Percentiles rank a stretch among this genome's conserved stretches.
These are phyloP conservation scores for Tolypeutes matacus DNA, from an alignment of 2,797 vertebrate species.

Conservation along the genomic window DNA sequence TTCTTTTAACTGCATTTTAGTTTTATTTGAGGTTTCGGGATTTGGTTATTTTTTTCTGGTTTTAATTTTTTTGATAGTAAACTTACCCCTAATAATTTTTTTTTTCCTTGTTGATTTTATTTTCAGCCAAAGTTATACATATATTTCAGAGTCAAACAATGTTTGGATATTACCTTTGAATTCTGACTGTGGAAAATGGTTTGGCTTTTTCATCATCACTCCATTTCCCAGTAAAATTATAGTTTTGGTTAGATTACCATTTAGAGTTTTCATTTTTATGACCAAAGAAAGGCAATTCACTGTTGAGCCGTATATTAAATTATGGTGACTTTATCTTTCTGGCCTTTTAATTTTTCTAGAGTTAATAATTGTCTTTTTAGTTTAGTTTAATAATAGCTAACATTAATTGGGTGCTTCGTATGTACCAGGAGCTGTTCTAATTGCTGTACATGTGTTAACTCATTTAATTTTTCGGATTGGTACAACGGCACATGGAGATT, in stretches of 20 bases:
- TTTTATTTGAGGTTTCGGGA: not conserved
- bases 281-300: too few species aligned
- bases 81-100: not conserved
- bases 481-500: not conserved
- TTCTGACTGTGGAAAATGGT: too few species aligned
- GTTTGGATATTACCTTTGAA: not conserved
- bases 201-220: too few species aligned
- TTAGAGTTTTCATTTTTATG: too few species aligned
- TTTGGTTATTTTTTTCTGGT: slow-evolving; percentile 28
- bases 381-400: slow-evolving; percentile 9
- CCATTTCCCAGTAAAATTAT: too few species aligned
- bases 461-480: not conserved
- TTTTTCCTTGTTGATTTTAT: not conserved
- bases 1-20: slow-evolving; percentile 24
- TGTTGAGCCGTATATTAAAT: too few species aligned
- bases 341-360: slow-evolving; percentile 19
- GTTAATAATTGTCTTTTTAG: slow-evolving; percentile 11
- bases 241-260: too few species aligned
- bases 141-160: not conserved
- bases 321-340: slow-evolving; percentile 33
- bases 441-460: too few species aligned
- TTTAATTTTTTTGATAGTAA: slow-evolving; percentile 13
- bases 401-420: too few species aligned
- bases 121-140: slow-evolving; percentile 16
- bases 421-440: too few species aligned